phyloP scores from a whole-genome alignment of 1,140 invertebrate species.

The Atopsyche davidsoni region DNA sequence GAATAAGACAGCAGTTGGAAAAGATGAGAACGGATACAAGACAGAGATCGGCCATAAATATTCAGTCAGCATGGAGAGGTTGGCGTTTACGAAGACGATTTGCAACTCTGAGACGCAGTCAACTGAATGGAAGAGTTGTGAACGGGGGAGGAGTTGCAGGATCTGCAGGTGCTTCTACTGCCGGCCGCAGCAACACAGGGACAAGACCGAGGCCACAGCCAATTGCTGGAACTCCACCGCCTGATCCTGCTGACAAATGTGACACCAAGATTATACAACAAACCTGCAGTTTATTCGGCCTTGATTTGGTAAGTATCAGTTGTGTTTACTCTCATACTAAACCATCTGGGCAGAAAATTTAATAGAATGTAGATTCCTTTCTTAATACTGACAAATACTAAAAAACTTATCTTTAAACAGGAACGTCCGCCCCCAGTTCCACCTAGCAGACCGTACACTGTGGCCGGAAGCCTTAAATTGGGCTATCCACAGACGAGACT shows the following conservation, averaged over 20 bases:
- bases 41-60: slow-evolving; percentile 67
- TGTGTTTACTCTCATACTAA: neutral
- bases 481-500: slow-evolving; percentile 86
- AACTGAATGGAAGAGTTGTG: slow-evolving; percentile 24
- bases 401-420: slow-evolving; percentile 46
- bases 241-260: slow-evolving; percentile 69
- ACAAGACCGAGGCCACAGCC: slow-evolving; percentile 75
- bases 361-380: neutral
- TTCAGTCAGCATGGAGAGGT: slow-evolving; percentile 78
- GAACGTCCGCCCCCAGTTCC: slow-evolving; percentile 86
- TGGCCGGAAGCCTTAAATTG: slow-evolving; percentile 85
- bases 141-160: slow-evolving; percentile 23
- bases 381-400: no score
- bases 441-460: slow-evolving; percentile 81
- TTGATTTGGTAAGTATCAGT: slow-evolving; percentile 67
- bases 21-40: slow-evolving; percentile 69
- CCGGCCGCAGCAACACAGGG: slow-evolving; percentile 36
- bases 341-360: no score
- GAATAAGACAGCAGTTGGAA: slow-evolving; percentile 83
- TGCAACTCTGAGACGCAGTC: slow-evolving; percentile 52
- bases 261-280: slow-evolving; percentile 82
- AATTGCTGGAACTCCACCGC: slow-evolving; percentile 69
- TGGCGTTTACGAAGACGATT: slow-evolving; percentile 66
- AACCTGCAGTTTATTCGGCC: slow-evolving; percentile 82
- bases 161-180: slow-evolving; percentile 35